Evolutionary conservation across 1,140 invertebrate genomes (phyloP), one percentile per base, ranked within the genome.

Genomic region (Orchestia grillus): DNA sequence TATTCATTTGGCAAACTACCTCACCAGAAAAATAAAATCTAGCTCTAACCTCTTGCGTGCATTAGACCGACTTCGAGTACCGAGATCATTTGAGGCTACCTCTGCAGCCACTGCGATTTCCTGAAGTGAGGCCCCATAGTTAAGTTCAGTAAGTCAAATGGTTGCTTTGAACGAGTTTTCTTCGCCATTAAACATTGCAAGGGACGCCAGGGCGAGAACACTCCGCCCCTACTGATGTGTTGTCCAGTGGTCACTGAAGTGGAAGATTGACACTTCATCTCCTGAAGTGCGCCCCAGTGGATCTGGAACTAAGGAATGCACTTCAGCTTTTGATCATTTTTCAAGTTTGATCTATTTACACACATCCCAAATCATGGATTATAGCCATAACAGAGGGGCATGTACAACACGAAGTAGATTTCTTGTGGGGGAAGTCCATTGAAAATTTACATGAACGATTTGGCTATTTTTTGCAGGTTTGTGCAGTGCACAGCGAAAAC

Each of bases 221-320:
- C 88, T 8, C 41, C 88, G 88, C 92, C 44, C 88, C 44, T 44
- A 19, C 92, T 94, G 92, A 41, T 90, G 44, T 47, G 41, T 44
- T 94, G 92, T 94, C 92, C 92, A 94, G 44, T 94, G 92, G 92
- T 94, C 92, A 94, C 43, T 94, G 92, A 40, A 94, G 92, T 94
- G 92, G 92, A 94, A 94, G 92, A 94, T 94, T 94, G 92, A 94
- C 92, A 94, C 92, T 94, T 40, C 6, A 91, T 91, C 88, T 43
- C 44, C 88, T 91, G 62, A 77, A 77, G 62, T 77, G 62, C 62
- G 62, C 15, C 62, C 62, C 1, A 77, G 62, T 77, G 62, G 62
- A 23, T 77, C 62, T 77, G 62, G 36, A 77, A 77, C 62, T 77
- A 77, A 19, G 62, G 62, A 36, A 36, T 77, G 28, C 62, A 77